phyloP scores from a whole-genome alignment of 2,113 vertebrate species.

The Eidolon helvum region DNA sequence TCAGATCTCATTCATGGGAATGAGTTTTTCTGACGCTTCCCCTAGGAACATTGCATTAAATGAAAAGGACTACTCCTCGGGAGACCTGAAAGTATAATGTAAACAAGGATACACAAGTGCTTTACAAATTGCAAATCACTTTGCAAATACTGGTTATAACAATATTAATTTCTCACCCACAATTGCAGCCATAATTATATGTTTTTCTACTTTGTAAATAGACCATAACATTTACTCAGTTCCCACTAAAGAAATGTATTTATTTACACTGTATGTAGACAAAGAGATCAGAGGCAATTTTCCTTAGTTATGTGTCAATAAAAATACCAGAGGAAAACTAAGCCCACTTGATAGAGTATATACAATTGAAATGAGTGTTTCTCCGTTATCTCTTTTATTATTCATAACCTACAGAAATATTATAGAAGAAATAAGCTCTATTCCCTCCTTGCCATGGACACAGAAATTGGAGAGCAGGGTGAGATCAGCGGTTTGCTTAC shows the following conservation, averaged over 20 bases:
- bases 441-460: neutral
- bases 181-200: neutral
- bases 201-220: neutral
- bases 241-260: neutral
- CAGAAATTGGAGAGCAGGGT: neutral
- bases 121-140: constrained; percentile 25
- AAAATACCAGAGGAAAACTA: neutral
- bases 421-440: neutral
- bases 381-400: neutral
- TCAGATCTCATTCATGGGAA: neutral
- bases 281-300: neutral
- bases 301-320: constrained; percentile 30
- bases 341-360: neutral
- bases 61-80: neutral
- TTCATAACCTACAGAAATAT: neutral
- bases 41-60: neutral
- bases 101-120: neutral
- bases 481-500: neutral
- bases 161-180: neutral
- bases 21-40: neutral
- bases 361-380: neutral
- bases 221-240: neutral
- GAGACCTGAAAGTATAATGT: neutral
- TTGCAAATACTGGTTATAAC: neutral
- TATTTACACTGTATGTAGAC: neutral